Conservation (phyloP, 2,888 invertebrate genomes). For the Drosophila hamatofila region DNA sequence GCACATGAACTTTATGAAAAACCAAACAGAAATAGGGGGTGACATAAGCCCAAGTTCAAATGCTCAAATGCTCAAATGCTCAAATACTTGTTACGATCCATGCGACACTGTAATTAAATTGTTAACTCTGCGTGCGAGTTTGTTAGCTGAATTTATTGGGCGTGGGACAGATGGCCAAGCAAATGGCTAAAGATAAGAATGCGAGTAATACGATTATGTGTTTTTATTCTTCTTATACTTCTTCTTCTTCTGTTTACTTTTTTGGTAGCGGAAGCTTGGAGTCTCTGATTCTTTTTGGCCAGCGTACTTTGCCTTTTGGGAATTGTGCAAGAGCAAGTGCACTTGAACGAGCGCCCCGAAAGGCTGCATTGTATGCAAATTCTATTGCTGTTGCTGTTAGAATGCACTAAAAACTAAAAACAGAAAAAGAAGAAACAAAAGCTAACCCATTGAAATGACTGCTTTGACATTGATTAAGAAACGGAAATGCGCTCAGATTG, state of each 20-base stretch:
- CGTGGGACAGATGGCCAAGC: slow-evolving; percentile 72
- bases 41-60: slow-evolving; percentile 81
- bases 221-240: slow-evolving; percentile 8
- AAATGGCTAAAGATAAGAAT: slow-evolving; percentile 45
- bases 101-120: slow-evolving; percentile 51
- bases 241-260: slow-evolving; percentile 2
- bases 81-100: slow-evolving; percentile 36
- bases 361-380: slow-evolving; percentile 72
- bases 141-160: slow-evolving; percentile 60
- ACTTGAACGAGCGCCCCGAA: slow-evolving; percentile 61
- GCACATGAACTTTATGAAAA: slow-evolving; percentile 55
- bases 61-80: slow-evolving; percentile 51
- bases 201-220: slow-evolving; percentile 27
- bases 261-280: slow-evolving; percentile 7
- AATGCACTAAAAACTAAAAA: slow-evolving; percentile 32
- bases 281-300: slow-evolving; percentile 21
- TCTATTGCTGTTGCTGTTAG: slow-evolving; percentile 2
- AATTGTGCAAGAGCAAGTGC: slow-evolving; percentile 72
- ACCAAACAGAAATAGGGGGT: slow-evolving; percentile 41
- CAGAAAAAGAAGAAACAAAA: slow-evolving; percentile 27
- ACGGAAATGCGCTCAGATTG: slow-evolving; percentile 75
- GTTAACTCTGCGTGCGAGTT: slow-evolving; percentile 49
- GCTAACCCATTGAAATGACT: slow-evolving; percentile 62
- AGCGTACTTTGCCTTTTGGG: slow-evolving; percentile 22
- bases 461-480: slow-evolving; percentile 77